These are phyloP conservation scores for Orthosia gracilis DNA, from an alignment of 2,888 invertebrate species.

Conservation along the genomic window DNA sequence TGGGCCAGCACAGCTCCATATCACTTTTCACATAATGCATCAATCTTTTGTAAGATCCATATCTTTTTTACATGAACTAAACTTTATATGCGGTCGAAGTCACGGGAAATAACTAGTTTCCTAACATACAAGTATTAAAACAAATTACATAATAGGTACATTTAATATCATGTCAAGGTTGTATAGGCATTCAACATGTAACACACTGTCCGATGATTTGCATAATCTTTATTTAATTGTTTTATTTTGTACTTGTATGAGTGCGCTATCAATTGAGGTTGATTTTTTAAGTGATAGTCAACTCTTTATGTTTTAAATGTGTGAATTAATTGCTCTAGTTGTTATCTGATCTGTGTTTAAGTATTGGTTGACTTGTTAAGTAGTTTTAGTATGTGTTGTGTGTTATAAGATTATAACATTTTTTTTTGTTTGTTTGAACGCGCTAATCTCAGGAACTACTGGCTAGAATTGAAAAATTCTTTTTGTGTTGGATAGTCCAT, in stretches of 20 bases:
- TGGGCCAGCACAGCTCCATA: too few species aligned
- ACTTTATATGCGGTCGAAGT: background rate
- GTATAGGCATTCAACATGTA: constrained; percentile 61
- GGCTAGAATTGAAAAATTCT: too few species aligned
- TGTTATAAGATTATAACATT: background rate
- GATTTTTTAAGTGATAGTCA: constrained; percentile 61
- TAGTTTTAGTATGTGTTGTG: constrained; percentile 5
- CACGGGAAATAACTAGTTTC: background rate
- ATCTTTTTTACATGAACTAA: background rate
- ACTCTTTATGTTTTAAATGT: constrained; percentile 22
- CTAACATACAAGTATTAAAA: constrained; percentile 15
- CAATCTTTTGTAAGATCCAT: too few species aligned
- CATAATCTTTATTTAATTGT: constrained; percentile 82
- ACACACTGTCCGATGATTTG: constrained; percentile 73
- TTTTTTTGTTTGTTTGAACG: too few species aligned
- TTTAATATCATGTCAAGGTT: constrained; percentile 76
- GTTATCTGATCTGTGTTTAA: constrained; percentile 44
- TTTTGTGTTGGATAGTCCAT: too few species aligned
- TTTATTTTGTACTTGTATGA: constrained; percentile 55
- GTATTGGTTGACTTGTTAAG: constrained; percentile 15
- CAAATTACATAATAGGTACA: constrained; percentile 37
- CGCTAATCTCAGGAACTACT: too few species aligned
- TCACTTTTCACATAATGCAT: too few species aligned
- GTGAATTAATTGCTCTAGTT: constrained; percentile 43
- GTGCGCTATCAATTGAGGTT: constrained; percentile 64